These are phyloP conservation scores for Cygnus atratus DNA, from an alignment of 2,113 vertebrate species.

Conservation along the genomic window DNA sequence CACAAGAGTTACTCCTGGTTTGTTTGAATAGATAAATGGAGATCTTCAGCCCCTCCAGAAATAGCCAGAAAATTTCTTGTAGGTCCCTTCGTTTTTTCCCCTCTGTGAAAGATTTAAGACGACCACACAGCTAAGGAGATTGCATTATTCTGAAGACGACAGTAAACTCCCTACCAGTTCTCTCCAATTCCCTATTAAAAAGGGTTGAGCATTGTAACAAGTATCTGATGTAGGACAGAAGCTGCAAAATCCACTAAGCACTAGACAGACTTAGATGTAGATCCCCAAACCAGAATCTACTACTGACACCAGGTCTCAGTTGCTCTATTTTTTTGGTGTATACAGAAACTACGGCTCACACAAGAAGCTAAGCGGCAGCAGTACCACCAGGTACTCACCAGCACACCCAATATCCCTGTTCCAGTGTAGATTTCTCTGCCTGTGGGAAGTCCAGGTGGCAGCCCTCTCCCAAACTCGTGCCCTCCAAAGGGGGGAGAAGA, in stretches of 20 bases:
- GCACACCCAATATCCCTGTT: not conserved
- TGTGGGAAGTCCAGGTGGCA: not conserved
- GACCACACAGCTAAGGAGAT: not conserved
- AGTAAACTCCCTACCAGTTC: not conserved
- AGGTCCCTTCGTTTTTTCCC: not conserved
- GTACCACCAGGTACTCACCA: not conserved
- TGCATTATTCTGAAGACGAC: not conserved
- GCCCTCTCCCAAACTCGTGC: not conserved
- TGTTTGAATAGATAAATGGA: not conserved
- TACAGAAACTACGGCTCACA: not conserved
- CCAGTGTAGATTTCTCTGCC: not conserved
- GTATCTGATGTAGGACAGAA: not conserved
- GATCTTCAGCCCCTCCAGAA: not conserved
- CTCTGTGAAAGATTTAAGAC: not conserved
- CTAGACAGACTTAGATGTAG: not conserved
- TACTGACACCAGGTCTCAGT: not conserved
- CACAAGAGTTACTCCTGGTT: not conserved
- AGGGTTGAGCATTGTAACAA: not conserved
- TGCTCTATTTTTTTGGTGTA: not conserved
- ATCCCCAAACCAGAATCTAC: not conserved
- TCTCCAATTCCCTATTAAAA: not conserved
- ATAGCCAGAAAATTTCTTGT: not conserved
- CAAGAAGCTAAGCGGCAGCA: not conserved
- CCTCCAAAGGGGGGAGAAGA: not conserved
- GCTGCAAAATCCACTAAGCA: not conserved